Conservation (phyloP, 2,888 invertebrate species). For the Hoplodrina ambigua region DNA sequence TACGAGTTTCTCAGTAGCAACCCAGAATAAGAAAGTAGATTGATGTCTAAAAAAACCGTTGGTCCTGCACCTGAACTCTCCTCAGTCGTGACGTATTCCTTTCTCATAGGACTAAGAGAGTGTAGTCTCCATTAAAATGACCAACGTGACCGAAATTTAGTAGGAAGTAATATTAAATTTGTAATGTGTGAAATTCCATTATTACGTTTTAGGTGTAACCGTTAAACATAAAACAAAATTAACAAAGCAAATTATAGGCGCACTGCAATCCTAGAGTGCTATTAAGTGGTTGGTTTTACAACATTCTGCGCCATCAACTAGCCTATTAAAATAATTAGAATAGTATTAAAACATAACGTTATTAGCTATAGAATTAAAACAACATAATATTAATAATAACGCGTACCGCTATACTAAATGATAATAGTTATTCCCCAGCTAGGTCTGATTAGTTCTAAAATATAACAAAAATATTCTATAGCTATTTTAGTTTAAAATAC, state of each 20-base stretch:
- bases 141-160: too few relatives aligned
- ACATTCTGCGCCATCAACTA: constrained; percentile 25
- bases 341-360: constrained; percentile 8
- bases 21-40: too few relatives aligned
- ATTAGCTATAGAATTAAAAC: constrained; percentile 16
- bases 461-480: not conserved
- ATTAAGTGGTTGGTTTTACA: constrained; percentile 39
- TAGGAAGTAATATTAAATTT: too few relatives aligned
- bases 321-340: constrained; percentile 25
- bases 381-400: not conserved
- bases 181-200: too few relatives aligned
- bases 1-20: too few relatives aligned
- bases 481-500: constrained; percentile 31
- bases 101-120: too few relatives aligned
- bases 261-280: constrained; percentile 14
- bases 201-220: too few relatives aligned
- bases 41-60: too few relatives aligned
- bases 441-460: not conserved
- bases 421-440: constrained; percentile 6
- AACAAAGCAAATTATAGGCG: not conserved
- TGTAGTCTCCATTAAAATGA: too few relatives aligned
- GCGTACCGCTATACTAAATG: not conserved
- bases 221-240: not conserved
- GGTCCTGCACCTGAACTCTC: too few relatives aligned
- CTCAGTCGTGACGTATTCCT: too few relatives aligned